Percentiles rank a stretch among this genome's conserved stretches.
Conservation (phyloP, 2,113 vertebrate genomes). For the Anguilla rostrata region DNA sequence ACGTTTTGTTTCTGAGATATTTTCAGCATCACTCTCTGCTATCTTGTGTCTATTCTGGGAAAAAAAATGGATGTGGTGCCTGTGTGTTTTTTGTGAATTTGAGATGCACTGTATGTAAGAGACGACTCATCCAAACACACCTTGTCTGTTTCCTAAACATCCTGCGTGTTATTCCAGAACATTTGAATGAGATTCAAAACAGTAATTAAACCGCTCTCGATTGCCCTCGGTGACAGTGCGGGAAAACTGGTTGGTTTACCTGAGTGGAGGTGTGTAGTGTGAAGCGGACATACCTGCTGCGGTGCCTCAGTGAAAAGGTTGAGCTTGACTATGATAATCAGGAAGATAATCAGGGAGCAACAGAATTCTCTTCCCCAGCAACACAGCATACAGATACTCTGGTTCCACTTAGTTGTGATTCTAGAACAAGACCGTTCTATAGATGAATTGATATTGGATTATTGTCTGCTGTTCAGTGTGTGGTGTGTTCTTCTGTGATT, state of each 20-base stretch:
- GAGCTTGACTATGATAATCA: no score
- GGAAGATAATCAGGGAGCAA: no score
- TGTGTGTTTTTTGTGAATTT: not conserved
- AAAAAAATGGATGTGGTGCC: not conserved
- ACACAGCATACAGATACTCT: not conserved
- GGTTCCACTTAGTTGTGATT: not conserved
- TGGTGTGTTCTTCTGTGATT: not conserved
- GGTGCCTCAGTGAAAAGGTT: no score
- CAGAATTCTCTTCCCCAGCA: no score
- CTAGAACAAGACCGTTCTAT: no score
- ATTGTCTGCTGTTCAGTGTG: not conserved
- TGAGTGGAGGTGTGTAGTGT: not conserved
- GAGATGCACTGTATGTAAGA: not conserved
- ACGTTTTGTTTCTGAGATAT: not conserved
- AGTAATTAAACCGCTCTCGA: not conserved
- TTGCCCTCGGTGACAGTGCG: not conserved
- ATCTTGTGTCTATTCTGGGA: no score
- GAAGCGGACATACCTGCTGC: not conserved
- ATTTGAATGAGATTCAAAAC: not conserved
- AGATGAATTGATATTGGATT: not conserved
- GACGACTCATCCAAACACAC: not conserved
- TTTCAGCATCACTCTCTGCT: not conserved
- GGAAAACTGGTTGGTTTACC: not conserved
- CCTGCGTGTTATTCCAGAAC: not conserved
- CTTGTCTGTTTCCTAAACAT: not conserved